Evolutionary conservation across 2,113 vertebrate genomes (phyloP).

Genomic region (Meleagris gallopavo): DNA sequence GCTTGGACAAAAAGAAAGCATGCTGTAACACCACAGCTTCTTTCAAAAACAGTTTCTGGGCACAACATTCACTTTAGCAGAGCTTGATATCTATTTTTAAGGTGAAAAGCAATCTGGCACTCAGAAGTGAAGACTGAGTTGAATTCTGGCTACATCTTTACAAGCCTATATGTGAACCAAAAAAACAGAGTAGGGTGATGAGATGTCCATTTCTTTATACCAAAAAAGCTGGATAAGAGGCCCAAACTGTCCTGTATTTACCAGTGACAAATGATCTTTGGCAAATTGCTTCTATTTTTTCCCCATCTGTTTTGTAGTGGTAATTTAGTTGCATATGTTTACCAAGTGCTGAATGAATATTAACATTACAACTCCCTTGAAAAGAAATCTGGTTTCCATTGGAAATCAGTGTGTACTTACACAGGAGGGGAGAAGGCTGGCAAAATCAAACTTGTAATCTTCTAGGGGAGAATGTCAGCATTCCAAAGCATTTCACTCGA

Average conservation of each 20-base stretch:
- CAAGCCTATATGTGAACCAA: neutral
- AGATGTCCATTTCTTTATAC: neutral
- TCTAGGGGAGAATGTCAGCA: neutral
- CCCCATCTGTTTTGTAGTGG: neutral
- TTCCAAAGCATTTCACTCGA: neutral
- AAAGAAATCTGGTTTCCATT: conserved; percentile 9
- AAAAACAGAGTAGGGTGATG: neutral
- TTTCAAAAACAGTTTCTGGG: neutral
- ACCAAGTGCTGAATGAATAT: neutral
- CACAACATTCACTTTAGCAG: neutral
- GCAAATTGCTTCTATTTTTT: neutral
- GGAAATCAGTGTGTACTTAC: neutral
- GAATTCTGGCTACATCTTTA: neutral
- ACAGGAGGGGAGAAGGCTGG: neutral
- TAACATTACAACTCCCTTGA: neutral
- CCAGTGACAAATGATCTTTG: neutral
- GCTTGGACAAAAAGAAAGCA: neutral
- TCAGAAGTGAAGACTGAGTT: neutral
- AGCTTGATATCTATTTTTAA: neutral
- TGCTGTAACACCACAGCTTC: neutral
- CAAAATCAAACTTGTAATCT: neutral
- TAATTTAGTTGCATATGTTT: neutral
- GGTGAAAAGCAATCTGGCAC: neutral
- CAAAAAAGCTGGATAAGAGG: neutral
- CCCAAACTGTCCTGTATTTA: neutral